Conservation (phyloP, 2,113 vertebrate species). For the Platycercus adscitus region DNA sequence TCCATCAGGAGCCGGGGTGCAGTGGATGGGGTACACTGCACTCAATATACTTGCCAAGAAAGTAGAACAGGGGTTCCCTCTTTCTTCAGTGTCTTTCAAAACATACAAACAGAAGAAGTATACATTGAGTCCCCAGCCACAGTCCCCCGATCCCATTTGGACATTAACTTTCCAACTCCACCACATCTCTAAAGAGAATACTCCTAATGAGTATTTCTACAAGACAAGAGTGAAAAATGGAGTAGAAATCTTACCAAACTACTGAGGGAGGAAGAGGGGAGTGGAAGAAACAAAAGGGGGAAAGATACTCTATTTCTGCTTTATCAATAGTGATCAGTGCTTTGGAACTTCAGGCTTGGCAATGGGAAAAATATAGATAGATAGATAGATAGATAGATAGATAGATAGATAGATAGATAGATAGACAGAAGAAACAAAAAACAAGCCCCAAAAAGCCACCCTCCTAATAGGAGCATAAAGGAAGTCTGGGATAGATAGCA, state of each 20-base stretch:
- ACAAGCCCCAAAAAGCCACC: accelerated
- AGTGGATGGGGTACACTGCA: neutral
- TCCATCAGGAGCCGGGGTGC: neutral
- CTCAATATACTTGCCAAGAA: neutral
- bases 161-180: neutral
- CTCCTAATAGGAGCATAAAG: neutral
- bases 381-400: too few species aligned
- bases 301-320: neutral
- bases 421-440: neutral
- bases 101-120: neutral
- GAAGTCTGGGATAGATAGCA: neutral
- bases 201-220: neutral
- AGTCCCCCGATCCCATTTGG: accelerated
- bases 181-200: neutral
- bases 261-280: neutral
- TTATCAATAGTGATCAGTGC: neutral
- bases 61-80: neutral
- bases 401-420: too few species aligned
- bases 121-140: neutral
- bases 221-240: neutral
- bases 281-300: neutral
- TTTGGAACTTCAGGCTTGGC: neutral
- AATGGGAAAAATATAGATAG: neutral
- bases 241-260: neutral
- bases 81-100: neutral